Base-by-base conservation (phyloP, 2,797 vertebrate species). In the Trachurus trachurus region DNA sequence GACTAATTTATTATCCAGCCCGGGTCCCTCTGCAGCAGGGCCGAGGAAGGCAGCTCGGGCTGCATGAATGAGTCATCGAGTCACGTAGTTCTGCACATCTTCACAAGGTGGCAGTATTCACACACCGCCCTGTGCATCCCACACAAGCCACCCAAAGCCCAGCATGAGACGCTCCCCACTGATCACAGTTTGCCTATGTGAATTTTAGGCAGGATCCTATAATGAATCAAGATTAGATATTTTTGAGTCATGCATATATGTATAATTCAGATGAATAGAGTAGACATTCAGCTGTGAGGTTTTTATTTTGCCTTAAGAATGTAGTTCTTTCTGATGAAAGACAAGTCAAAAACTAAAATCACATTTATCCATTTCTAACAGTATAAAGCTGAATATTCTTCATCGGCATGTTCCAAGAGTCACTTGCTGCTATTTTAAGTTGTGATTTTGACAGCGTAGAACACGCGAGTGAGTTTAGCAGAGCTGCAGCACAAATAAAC, bases 81-180 rank as follows among this genome's bases (percentile, higher is more conserved):
- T 4, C 50, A 8, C 76, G 76, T 9, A 79, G 71, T 88, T 80
- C 13, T 16, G 5, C 3, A 3, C 16, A 15, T 1, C 2, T 15
- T 42, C 94, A 89, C 91, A 72, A 78, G 94, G 90, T 88, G 94
- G 91, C 91, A 94, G 88, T 93, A 71, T 80, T 80, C 74, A 89
- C 70, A 85, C 89, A 81, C 5, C 34, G 15, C 79, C 81, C 72
- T 10, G 7, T 74, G 26, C n/a, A 21, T 2, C 68, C 8, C 21
- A 26, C 71, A 16, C 40, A 5, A 45, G 57, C 39, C 47, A 71
- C 37, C 45, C 4, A 13, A 31, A 21, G 42, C 54, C 50, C 71
- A 61, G 70, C 56, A 22, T 73, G 74, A 62, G 73, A 72, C 8
- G 67, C 52, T 78, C 76, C 58, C 61, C 63, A 60, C 74, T 71